Percentiles rank a stretch among this genome's conserved stretches.
These are phyloP conservation scores for Athene cunicularia DNA, from an alignment of 2,113 vertebrate species.

Conservation along the genomic window DNA sequence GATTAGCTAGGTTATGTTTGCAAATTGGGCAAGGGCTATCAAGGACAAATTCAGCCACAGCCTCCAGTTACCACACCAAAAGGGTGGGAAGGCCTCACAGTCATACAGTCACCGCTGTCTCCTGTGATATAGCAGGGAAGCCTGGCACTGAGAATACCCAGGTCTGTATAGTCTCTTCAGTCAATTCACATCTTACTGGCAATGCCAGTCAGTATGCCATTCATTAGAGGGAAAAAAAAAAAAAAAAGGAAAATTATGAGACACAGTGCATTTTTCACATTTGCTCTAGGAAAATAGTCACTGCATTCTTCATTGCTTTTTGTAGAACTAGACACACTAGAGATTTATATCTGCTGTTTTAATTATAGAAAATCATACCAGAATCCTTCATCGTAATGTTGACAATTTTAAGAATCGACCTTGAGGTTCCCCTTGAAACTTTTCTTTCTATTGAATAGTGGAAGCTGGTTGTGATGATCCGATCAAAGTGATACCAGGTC, in stretches of 20 bases:
- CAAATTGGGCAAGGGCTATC: neutral
- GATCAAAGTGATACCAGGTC: constrained; percentile 37
- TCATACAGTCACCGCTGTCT: neutral
- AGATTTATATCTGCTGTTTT: neutral
- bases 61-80: neutral
- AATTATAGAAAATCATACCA: constrained; percentile 44
- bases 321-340: neutral
- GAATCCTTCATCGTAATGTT: neutral
- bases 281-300: neutral
- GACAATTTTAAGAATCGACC: constrained; percentile 45
- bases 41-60: neutral
- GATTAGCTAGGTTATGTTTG: neutral
- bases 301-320: neutral
- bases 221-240: neutral
- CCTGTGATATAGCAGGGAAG: neutral
- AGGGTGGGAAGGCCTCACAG: neutral
- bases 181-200: neutral
- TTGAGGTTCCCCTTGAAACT: neutral
- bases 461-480: neutral
- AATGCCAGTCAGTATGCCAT: neutral
- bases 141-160: neutral
- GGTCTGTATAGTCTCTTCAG: neutral
- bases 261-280: neutral
- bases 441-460: neutral
- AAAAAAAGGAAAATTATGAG: neutral